Conservation (phyloP, 2,888 invertebrate species). For the Meliscaeva auricollis region DNA sequence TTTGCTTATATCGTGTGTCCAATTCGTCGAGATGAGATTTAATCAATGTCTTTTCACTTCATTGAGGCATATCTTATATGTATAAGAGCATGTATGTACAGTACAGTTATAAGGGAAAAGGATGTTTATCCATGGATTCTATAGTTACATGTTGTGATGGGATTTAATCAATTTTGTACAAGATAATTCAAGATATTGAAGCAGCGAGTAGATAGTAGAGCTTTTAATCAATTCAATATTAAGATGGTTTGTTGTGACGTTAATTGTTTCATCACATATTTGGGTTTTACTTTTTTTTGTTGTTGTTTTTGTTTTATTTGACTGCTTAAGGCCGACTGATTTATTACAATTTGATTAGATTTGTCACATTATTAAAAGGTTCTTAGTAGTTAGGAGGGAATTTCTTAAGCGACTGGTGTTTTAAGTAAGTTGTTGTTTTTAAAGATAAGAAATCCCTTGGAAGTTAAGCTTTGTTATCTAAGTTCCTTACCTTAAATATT, state of each 20-base stretch:
- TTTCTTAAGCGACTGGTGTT: too few species aligned
- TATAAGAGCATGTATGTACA: not conserved
- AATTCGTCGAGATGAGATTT: slow-evolving; percentile 7
- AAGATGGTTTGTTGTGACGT: slow-evolving; percentile 1
- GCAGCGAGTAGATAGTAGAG: not conserved
- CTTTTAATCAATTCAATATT: slow-evolving; percentile 27
- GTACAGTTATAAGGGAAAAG: too few species aligned
- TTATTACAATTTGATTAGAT: not conserved
- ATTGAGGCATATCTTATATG: not conserved
- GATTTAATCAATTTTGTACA: slow-evolving; percentile 22
- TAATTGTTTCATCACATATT: slow-evolving; percentile 1
- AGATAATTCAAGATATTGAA: slow-evolving; percentile 2
- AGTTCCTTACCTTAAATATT: too few species aligned
- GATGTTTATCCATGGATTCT: not conserved
- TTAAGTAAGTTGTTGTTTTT: too few species aligned
- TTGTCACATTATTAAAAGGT: not conserved
- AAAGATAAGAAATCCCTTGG: too few species aligned
- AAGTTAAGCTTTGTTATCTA: too few species aligned
- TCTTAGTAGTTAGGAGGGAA: not conserved
- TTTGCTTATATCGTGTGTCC: slow-evolving; percentile 13
- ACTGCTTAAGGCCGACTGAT: not conserved
- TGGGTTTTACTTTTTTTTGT: not conserved
- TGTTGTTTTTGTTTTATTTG: not conserved
- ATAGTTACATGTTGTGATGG: slow-evolving; percentile 13
- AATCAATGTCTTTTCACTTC: slow-evolving; percentile 21